Evolutionary conservation across 2,888 invertebrate species (phyloP), one percentile per base, ranked within the genome.

Genomic region (Pollenia labialis): DNA sequence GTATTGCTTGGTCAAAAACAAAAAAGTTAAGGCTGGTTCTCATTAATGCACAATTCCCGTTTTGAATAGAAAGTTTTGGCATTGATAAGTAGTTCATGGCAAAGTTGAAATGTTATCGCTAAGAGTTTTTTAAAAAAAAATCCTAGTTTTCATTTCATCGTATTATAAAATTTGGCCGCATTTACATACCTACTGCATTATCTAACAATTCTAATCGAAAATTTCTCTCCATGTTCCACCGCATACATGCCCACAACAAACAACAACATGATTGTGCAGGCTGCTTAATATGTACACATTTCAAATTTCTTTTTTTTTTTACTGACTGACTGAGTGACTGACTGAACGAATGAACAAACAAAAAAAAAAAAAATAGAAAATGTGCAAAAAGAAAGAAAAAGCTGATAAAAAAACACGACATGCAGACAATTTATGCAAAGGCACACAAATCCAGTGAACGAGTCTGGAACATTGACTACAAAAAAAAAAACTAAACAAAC

Each of bases 371-470:
- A 32, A 32, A 32, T 32, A 32, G 32, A 32, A 32, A 32, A 32
- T 32, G 32, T 32, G 32, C 32, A 50, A 32, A 58, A 77, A 77
- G 4, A 44, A 40, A 60, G 46, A 50, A 69, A 81, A 32, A 60
- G 56, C 32, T 71, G 48, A 42, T 64, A 16, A 16, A 52, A 54
- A 62, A 58, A 75, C n/a, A 66, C 32, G 79, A 77, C 60, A 75
- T 76, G 76, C 66, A 90, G 89, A 91, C 91, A 92, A 92, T 91
- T 91, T 91, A 92, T 92, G 92, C 92, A 90, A 92, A 92, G 91
- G 90, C 92, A 92, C 91, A 92, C 90, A 92, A 92, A 91, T 91
- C 91, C 90, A 92, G 89, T 92, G 92, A 92, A 92, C 90, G 92
- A 91, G 81, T 77, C 79, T 83, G 85, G 81, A 81, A 71, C 77